Conservation (phyloP, 2,113 vertebrate genomes). For the Trogon melanurus region DNA sequence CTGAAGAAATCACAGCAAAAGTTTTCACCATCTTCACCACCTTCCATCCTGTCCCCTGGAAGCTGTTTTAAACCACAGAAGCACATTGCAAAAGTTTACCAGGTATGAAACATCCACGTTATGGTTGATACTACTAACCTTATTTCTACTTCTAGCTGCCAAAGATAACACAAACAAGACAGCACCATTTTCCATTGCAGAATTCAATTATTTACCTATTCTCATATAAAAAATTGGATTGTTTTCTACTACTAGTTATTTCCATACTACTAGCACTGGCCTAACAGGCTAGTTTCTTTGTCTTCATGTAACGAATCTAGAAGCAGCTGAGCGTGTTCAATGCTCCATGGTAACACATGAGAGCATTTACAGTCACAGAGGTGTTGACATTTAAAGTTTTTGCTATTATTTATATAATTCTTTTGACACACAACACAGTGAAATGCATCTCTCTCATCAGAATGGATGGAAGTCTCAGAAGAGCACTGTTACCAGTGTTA, state of each 20-base stretch:
- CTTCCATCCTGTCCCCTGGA: neutral
- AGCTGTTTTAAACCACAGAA: neutral
- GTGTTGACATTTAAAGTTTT: neutral
- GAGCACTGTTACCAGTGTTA: neutral
- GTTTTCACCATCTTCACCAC: neutral
- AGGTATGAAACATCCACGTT: neutral
- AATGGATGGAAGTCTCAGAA: neutral
- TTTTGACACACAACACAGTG: fast-evolving
- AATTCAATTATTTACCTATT: neutral
- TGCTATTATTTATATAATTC: neutral
- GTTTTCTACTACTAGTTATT: neutral
- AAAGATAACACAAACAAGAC: neutral
- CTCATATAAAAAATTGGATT: neutral
- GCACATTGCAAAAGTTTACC: neutral
- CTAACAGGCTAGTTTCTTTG: neutral
- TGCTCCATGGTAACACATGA: neutral
- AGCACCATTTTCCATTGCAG: fast-evolving
- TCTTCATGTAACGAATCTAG: neutral
- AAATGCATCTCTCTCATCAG: neutral
- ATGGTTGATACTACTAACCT: neutral
- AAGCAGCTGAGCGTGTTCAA: neutral
- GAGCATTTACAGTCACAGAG: neutral
- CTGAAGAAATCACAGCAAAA: neutral
- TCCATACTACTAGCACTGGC: neutral
- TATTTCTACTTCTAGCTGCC: neutral